phyloP scores from a whole-genome alignment of 37 sponge, comb jelly and placozoan species.

The Bolinopsis microptera region DNA sequence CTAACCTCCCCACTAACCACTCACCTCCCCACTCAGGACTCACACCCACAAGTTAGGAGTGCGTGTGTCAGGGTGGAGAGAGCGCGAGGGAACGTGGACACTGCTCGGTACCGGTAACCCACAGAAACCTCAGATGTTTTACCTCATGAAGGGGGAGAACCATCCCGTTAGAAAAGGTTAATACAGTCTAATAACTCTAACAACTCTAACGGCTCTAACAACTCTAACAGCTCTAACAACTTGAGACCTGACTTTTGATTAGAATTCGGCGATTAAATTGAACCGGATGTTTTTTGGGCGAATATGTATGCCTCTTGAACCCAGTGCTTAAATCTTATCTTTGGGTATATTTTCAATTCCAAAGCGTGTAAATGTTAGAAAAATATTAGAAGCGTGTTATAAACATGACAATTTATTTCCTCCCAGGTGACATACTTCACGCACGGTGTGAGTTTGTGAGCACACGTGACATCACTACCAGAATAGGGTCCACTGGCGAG shows the following conservation, averaged over 20 bases:
- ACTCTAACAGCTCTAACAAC: no score
- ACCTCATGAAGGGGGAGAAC: conserved; percentile 23
- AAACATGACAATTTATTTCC: neutral
- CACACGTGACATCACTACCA: neutral
- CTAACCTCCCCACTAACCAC: neutral
- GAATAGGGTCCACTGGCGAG: conserved; percentile 67
- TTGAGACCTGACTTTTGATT: no score
- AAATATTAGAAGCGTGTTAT: neutral
- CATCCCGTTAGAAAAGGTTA: neutral
- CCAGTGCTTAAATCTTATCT: no score
- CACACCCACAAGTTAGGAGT: conserved; percentile 84
- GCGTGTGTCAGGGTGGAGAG: conserved; percentile 41
- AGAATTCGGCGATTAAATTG: no score
- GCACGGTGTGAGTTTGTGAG: conserved; percentile 64
- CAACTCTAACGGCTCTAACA: neutral
- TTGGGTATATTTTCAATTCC: no score
- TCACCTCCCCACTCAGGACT: conserved; percentile 86
- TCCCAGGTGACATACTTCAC: conserved; percentile 23
- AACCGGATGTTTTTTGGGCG: no score
- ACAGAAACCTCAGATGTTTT: conserved; percentile 61
- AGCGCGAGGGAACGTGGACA: conserved; percentile 52
- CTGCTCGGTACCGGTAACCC: conserved; percentile 54
- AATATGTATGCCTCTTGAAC: no score
- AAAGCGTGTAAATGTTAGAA: neutral
- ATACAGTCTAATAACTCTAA: neutral